These are phyloP conservation scores for Ditula angustiorana DNA, from an alignment of 2,888 invertebrate species.

Conservation along the genomic window DNA sequence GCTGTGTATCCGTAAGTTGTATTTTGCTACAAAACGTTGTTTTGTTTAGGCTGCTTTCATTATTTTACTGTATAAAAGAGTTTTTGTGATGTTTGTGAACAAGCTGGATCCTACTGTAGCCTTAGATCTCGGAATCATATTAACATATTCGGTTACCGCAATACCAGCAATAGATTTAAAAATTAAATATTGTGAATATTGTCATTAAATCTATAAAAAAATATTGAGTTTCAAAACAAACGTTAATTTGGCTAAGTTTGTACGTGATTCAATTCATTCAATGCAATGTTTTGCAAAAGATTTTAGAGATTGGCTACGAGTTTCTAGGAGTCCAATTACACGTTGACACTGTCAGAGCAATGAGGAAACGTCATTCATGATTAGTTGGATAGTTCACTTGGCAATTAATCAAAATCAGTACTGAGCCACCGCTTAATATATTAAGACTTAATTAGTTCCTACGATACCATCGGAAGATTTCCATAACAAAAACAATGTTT, in stretches of 20 bases:
- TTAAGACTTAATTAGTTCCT: constrained; percentile 10
- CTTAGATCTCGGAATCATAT: too few relatives aligned
- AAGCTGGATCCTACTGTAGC: too few relatives aligned
- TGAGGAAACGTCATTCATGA: constrained; percentile 34
- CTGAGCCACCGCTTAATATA: constrained; percentile 5
- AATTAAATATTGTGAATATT: too few relatives aligned
- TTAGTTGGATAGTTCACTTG: constrained; percentile 9
- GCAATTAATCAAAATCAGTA: constrained; percentile 28
- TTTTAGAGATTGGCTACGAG: background rate
- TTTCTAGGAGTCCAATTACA: constrained; percentile 6
- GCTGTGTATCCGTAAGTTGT: constrained; percentile 9
- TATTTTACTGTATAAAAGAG: too few relatives aligned
- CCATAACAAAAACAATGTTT: background rate
- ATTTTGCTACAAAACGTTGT: background rate
- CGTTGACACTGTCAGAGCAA: constrained; percentile 1
- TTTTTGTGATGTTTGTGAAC: too few relatives aligned
- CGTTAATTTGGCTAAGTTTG: too few relatives aligned
- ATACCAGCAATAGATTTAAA: too few relatives aligned
- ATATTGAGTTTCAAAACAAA: too few relatives aligned
- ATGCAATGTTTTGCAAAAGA: background rate
- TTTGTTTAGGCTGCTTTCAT: background rate
- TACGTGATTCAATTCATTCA: too few relatives aligned
- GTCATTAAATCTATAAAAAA: too few relatives aligned
- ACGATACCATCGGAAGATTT: constrained; percentile 1
- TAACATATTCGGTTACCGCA: too few relatives aligned